Base-by-base conservation (phyloP, 1,140 invertebrate species). In the Polypedilum pembai region DNA sequence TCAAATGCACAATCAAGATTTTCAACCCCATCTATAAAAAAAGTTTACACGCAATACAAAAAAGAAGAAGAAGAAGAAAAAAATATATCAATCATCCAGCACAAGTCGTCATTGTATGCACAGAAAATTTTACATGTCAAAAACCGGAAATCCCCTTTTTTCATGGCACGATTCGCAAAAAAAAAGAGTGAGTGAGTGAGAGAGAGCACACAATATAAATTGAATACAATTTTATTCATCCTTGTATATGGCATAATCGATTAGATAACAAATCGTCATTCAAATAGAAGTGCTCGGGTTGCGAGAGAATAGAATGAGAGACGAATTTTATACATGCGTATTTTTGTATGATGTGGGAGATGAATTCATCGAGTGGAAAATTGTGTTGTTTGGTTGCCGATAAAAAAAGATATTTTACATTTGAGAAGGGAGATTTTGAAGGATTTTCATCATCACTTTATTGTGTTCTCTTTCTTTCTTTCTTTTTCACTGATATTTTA, bases 251-350 rank as follows among this genome's bases (percentile, higher is more conserved):
- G 65, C 17, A 69, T 69, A 69, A 69, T 69, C 65, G 65, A 69
- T 69, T 69, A 69, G 65, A 69, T 69, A 69, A 69, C 65, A 69
- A 69, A 69, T 69, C 65, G 65, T 69, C 45, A 56, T 56, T 56
- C 45, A 56, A 33, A 33, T 33, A 33, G 24, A 33, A 56, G 45
- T 56, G 12, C 45, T 56, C n/a, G 45, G 45, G 45, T 56, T 56
- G 24, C 45, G 15, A 56, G 15, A 56, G n/a, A 56, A 56, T n/a
- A 15, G 45, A 56, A 56, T 56, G 12, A 56, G n/a, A n/a, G 45
- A 56, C 45, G 12, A 45, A 12, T 12, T 45, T n/a, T 56, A 56
- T 56, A 12, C 45, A n/a, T 56, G 12, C 45, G 45, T 56, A 45
- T 45, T 56, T n/a, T 12, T 56, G 12, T 56, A 12, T 56, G 45